A percentile compares a stretch with the other conserved stretches of the same genome.
These are phyloP conservation scores for Cosmia trapezina DNA, from an alignment of 2,888 invertebrate genomes.

Conservation along the genomic window DNA sequence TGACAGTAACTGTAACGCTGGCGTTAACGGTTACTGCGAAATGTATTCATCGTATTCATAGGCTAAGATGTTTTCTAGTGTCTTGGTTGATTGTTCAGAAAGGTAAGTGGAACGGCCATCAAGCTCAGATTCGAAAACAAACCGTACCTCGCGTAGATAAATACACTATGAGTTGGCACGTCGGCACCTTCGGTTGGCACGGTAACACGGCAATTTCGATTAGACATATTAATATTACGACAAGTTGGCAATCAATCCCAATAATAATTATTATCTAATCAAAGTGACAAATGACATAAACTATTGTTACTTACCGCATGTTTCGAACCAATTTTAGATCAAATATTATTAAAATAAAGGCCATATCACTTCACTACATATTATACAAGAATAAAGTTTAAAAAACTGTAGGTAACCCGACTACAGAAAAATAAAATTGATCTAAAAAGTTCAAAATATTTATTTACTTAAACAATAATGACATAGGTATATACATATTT, in stretches of 20 bases:
- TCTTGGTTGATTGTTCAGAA: not conserved
- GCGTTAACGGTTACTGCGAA: too few relatives aligned
- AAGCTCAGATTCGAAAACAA: too few relatives aligned
- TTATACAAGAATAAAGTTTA: too few relatives aligned
- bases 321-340: not conserved
- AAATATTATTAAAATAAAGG: not conserved
- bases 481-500: too few relatives aligned
- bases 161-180: not conserved
- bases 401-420: too few relatives aligned
- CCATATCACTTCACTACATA: too few relatives aligned
- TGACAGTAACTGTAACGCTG: too few relatives aligned
- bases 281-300: not conserved
- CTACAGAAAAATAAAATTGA: too few relatives aligned
- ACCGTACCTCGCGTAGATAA: not conserved
- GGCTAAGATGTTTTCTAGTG: not conserved
- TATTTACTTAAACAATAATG: too few relatives aligned
- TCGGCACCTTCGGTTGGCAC: not conserved
- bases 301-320: not conserved
- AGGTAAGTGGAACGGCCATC: not conserved
- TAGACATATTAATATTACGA: not conserved
- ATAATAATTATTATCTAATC: not conserved
- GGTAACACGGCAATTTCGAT: not conserved
- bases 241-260: conserved; percentile 6
- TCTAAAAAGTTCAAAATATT: too few relatives aligned
- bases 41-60: too few relatives aligned